These are phyloP conservation scores for Ladona fulva DNA, from an alignment of 1,140 invertebrate species.

Conservation along the genomic window DNA sequence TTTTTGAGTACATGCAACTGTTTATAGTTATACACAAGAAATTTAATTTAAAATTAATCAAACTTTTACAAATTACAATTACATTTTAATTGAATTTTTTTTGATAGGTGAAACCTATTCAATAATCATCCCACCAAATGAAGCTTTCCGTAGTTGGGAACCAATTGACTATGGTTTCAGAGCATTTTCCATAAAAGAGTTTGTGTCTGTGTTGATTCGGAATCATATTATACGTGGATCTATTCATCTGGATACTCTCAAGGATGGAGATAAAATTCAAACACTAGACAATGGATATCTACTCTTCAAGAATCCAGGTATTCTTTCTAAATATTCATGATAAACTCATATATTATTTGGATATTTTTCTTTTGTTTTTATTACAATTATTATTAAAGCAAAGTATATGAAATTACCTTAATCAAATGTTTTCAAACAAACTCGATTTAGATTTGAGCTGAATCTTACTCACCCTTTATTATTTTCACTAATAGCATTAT, in stretches of 20 bases:
- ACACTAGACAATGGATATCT: neutral
- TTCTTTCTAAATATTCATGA: neutral
- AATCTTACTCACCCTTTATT: too few relatives aligned
- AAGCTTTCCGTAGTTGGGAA: neutral
- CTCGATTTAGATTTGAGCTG: too few relatives aligned
- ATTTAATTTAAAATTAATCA: too few relatives aligned
- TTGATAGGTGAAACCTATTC: neutral
- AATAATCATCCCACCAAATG: neutral
- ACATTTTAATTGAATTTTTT: neutral
- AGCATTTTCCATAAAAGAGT: neutral
- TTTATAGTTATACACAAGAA: too few relatives aligned
- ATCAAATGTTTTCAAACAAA: too few relatives aligned
- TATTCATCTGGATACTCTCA: neutral
- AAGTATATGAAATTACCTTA: too few relatives aligned
- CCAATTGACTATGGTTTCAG: slow-evolving; percentile 1
- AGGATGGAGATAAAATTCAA: neutral
- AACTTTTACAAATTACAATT: too few relatives aligned
- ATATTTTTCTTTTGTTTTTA: neutral
- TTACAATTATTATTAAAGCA: too few relatives aligned
- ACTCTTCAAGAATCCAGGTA: neutral
- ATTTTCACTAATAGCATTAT: too few relatives aligned
- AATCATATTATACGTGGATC: neutral
- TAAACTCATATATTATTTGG: neutral
- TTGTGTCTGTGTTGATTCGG: neutral
- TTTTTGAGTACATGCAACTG: too few relatives aligned